phyloP scores from a whole-genome alignment of 2,888 invertebrate species.

The Aspidapion aeneum region DNA sequence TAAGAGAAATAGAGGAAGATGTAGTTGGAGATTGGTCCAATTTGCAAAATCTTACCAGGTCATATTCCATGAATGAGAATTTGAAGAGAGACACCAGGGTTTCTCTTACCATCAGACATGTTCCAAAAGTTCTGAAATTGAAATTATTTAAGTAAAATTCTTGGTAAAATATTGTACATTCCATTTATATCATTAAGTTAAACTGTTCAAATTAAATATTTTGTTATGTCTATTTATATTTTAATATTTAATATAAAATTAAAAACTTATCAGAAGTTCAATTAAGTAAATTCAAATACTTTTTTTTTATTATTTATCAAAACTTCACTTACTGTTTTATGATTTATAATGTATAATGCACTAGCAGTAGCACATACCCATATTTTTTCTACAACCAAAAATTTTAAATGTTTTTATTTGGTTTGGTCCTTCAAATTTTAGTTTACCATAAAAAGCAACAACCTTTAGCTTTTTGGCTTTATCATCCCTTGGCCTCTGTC shows the following conservation, averaged over 20 bases:
- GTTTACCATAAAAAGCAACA: not conserved
- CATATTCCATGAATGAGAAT: constrained; percentile 54
- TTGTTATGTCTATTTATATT: not conserved
- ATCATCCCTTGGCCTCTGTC: not conserved
- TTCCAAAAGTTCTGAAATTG: constrained; percentile 80
- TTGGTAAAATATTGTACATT: not conserved
- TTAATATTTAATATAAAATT: too few relatives aligned
- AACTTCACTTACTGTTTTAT: too few relatives aligned
- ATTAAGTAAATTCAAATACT: too few relatives aligned
- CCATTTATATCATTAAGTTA: not conserved
- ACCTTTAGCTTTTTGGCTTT: not conserved
- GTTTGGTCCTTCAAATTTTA: not conserved
- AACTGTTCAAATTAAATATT: not conserved
- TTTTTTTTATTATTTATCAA: too few relatives aligned
- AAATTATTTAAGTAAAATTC: constrained; percentile 48
- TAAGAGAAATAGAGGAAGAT: constrained; percentile 69
- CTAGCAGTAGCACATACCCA: too few relatives aligned
- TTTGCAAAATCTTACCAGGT: constrained; percentile 57
- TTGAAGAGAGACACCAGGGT: constrained; percentile 68
- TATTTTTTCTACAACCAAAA: not conserved
- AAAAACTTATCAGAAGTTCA: too few relatives aligned
- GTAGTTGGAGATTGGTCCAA: constrained; percentile 61
- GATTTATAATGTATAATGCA: not conserved
- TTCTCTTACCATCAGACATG: constrained; percentile 90
- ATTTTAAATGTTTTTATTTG: not conserved